Base-by-base conservation (phyloP, 1,140 invertebrate genomes). In the Arion vulgaris region DNA sequence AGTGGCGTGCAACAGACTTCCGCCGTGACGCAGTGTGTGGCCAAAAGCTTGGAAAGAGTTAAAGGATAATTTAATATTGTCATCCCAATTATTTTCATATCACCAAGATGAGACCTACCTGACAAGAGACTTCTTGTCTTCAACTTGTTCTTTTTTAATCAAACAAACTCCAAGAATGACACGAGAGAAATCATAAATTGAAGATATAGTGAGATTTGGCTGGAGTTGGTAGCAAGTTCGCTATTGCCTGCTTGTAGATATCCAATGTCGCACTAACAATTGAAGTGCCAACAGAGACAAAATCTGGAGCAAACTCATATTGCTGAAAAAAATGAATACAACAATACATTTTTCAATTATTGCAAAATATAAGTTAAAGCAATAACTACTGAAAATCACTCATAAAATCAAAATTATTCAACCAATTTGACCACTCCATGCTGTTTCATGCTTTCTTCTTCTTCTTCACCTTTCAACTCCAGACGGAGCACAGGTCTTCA, bases 101-200 rank as follows among this genome's bases (percentile, higher is more conserved):
- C n/a, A n/a, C n/a, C n/a, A n/a, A n/a, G n/a, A 45, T 45, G 41
- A 66, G 57, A 49, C 38, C 38, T 82, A 93, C 93, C 93, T 93
- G 39, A 93, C 90, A 83, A 94, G 92, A 34, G 93, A 89, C 83
- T 92, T 91, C 72, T 94, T 94, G 81, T 95, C 94, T 80, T 95
- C 94, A 0, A 95, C 95, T n/a, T 96, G 95, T 87, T 97, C 96
- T 92, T 96, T 97, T 83, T 94, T 94, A 51, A 98, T 94, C 28
- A 93, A 88, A 82, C 92, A 93, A 68, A 92, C 86, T 9, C 92
- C 92, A 0, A 92, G 89, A 68, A 93, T 92, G 83, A 93, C 91
- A 51, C 92, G 86, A 62, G 90, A 90, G 89, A 93, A 93, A 84
- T 93, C 92, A 73, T 75, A 93, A 86, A 85, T 93, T 93, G 83